A percentile compares a stretch with the other conserved stretches of the same genome.
Conservation (phyloP, 2,888 invertebrate genomes). For the Xylophagus ater region DNA sequence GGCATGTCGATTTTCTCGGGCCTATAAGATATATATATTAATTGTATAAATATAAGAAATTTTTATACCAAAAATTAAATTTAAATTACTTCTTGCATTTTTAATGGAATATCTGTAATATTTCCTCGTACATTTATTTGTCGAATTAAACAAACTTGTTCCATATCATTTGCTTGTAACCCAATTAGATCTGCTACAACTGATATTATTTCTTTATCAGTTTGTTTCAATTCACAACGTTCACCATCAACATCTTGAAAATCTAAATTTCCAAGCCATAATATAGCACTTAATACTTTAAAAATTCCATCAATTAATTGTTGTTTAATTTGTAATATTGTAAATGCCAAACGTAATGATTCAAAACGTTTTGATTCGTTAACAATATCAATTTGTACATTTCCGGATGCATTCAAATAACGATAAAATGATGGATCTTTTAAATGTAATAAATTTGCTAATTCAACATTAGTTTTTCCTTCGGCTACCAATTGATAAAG, state of each 20-base stretch:
- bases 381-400: constrained; percentile 52
- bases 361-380: constrained; percentile 64
- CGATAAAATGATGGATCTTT: constrained; percentile 66
- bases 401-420: constrained; percentile 73
- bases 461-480: constrained; percentile 65
- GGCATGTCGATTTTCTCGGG: constrained; percentile 81
- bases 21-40: constrained; percentile 40
- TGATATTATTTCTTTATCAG: constrained; percentile 58
- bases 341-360: constrained; percentile 76
- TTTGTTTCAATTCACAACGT: constrained; percentile 60
- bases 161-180: constrained; percentile 59
- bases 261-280: constrained; percentile 81
- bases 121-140: constrained; percentile 89
- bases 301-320: constrained; percentile 83
- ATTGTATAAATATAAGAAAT: not conserved
- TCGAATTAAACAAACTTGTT: constrained; percentile 60
- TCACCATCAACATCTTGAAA: constrained; percentile 84
- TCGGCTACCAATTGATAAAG: constrained; percentile 86
- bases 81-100: constrained; percentile 62
- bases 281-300: constrained; percentile 73
- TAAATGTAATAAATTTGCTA: constrained; percentile 61
- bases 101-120: constrained; percentile 83
- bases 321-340: constrained; percentile 74
- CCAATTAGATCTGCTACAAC: constrained; percentile 66
- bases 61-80: constrained; percentile 4